Evolutionary conservation across 2,888 invertebrate genomes (phyloP).

Genomic region (Ophion costatus): DNA sequence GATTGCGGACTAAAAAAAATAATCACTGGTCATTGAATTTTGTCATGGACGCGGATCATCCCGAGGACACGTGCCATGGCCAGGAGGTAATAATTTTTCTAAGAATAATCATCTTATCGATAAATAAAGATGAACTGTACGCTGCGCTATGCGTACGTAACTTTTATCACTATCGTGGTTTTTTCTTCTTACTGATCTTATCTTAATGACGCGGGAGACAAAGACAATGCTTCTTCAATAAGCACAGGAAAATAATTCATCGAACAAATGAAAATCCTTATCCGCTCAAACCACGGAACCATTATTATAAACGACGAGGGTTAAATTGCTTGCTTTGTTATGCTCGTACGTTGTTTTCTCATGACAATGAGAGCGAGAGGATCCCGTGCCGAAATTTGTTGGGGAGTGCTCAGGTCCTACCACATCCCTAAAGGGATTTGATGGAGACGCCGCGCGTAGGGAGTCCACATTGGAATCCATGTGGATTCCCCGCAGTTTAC

Average conservation of each 20-base stretch:
- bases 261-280: no score
- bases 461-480: no score
- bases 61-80: constrained; percentile 1
- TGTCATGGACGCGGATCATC: constrained; percentile 2
- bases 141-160: background rate
- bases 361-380: no score
- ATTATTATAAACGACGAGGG: background rate
- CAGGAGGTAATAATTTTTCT: background rate
- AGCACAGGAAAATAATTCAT: background rate
- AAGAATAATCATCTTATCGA: constrained; percentile 10
- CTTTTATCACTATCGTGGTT: background rate
- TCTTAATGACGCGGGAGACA: no score
- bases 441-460: no score
- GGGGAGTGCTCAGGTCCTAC: no score
- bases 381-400: no score
- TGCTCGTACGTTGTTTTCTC: no score
- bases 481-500: no score
- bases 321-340: no score
- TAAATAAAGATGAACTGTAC: constrained; percentile 1
- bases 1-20: background rate
- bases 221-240: background rate
- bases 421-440: no score
- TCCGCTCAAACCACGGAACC: background rate
- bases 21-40: constrained; percentile 18
- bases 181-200: background rate